Base-by-base conservation (phyloP, 2,797 vertebrate species). In the Limosa lapponica region DNA sequence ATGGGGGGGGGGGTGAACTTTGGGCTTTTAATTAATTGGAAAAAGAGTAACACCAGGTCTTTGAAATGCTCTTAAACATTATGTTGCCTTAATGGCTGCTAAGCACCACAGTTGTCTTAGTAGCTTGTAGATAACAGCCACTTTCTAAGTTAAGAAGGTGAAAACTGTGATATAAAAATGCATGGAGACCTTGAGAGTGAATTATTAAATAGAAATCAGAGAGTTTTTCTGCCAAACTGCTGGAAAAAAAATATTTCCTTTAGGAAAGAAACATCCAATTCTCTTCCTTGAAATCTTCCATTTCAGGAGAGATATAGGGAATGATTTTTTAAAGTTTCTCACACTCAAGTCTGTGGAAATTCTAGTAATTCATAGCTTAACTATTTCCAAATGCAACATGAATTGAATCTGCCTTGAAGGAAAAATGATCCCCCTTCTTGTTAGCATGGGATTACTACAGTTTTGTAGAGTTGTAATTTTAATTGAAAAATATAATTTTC, bases 401-500 rank as follows among this genome's bases (percentile, higher is more conserved):
- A 77, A 89, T 73, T 22, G 11, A 95, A 96, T 65, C 34, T 36
- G 30, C 51, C 72, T 86, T 49, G 73, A 71, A 89, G 71, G 65
- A 89, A 95, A 94, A 85, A 51, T 12, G 11, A 94, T 54, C 4
- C 23, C 19, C 32, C 66, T 70, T 72, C 69, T 95, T 85, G 14
- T 72, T 90, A 55, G 49, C 59, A 48, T 67, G 78, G 80, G 67
- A 94, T 80, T 81, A 65, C 43, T 87, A 70, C 36, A 72, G 66
- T 93, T 96, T 79, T 62, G 51, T 70, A 81, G 57, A 89, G 64
- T 16, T 96, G 51, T 72, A 85, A 92, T 95, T 94, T 87, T 70
- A 95, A 92, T 44, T 82, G 75, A 86, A 90, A 75, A 95, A 80
- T 41, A 82, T 41, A 3, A 61, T 90, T 96, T 96, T 92, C 79